A percentile compares a stretch with the other conserved stretches of the same genome.
These are phyloP conservation scores for Cataglyphis cursor DNA, from an alignment of 2,888 invertebrate species.

Conservation along the genomic window DNA sequence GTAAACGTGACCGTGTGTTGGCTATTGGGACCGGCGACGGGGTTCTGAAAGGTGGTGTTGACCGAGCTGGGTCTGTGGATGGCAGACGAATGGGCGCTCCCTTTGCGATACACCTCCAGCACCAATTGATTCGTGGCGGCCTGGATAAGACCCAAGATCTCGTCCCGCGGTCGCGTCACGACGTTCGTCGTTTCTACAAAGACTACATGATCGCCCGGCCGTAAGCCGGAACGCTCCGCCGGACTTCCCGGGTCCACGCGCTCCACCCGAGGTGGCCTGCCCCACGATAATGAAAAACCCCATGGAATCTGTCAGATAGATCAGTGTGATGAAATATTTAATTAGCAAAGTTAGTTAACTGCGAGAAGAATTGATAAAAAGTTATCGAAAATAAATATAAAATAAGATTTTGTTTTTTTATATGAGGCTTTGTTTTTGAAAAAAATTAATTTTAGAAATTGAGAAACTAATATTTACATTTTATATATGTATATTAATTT, in stretches of 20 bases:
- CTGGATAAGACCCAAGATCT: slow-evolving; percentile 90
- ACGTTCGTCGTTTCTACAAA: slow-evolving; percentile 96
- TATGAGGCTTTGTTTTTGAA: not conserved
- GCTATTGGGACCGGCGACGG: slow-evolving; percentile 73
- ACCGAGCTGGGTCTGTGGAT: slow-evolving; percentile 82
- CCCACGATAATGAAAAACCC: slow-evolving; percentile 96
- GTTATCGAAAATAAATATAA: not conserved
- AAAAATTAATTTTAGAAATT: not conserved
- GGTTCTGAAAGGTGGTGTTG: slow-evolving; percentile 78
- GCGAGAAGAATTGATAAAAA: not conserved
- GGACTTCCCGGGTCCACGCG: slow-evolving; percentile 93
- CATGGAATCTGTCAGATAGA: slow-evolving; percentile 80
- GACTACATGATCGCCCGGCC: slow-evolving; percentile 95
- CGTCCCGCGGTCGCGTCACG: slow-evolving; percentile 92
- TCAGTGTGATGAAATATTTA: not conserved
- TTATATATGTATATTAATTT: not conserved
- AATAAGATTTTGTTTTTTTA: not conserved
- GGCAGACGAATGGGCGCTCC: slow-evolving; percentile 74
- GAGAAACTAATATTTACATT: no score
- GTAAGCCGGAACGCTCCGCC: slow-evolving; percentile 93
- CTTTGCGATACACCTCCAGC: slow-evolving; percentile 84
- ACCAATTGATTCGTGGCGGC: slow-evolving; percentile 84
- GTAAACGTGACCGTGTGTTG: slow-evolving; percentile 91
- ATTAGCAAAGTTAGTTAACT: not conserved
- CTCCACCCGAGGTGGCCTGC: slow-evolving; percentile 94